Conservation (phyloP, 2,888 invertebrate species). For the Thera britannica region DNA sequence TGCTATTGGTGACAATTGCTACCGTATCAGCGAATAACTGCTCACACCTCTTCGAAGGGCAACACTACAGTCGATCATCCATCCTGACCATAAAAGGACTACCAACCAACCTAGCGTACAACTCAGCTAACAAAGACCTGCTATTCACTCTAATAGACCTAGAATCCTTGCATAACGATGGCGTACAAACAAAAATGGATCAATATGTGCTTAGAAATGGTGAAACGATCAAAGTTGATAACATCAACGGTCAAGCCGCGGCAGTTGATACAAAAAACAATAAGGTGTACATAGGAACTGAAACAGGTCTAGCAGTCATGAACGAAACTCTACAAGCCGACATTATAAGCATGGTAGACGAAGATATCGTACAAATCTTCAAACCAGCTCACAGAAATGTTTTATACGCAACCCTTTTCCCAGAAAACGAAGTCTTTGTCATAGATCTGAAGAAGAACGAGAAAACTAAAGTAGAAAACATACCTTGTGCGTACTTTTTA, state of each 20-base stretch:
- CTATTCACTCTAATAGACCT: constrained; percentile 75
- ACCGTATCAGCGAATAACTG: constrained; percentile 63
- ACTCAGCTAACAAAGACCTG: constrained; percentile 63
- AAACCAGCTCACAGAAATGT: constrained; percentile 62
- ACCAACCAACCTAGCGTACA: constrained; percentile 71
- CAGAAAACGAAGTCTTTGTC: constrained; percentile 69
- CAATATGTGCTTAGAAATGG: constrained; percentile 69
- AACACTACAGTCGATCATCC: constrained; percentile 58
- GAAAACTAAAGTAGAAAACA: constrained; percentile 61
- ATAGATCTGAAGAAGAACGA: constrained; percentile 66
- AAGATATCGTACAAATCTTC: constrained; percentile 75
- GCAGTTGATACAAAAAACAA: constrained; percentile 65
- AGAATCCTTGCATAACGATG: constrained; percentile 70
- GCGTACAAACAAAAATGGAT: constrained; percentile 77
- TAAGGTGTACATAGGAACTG: constrained; percentile 71
- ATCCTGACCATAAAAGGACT: constrained; percentile 72
- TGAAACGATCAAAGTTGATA: constrained; percentile 66
- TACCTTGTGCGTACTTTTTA: constrained; percentile 74
- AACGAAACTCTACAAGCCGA: constrained; percentile 64
- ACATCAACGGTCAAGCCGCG: constrained; percentile 71
- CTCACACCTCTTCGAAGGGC: constrained; percentile 57
- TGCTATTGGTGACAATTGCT: constrained; percentile 58
- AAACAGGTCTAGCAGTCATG: constrained; percentile 65
- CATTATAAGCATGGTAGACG: constrained; percentile 67
- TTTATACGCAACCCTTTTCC: constrained; percentile 69